A percentile compares a stretch with the other conserved stretches of the same genome.
Evolutionary conservation across 2,888 invertebrate species (phyloP).

Genomic region (Carcina quercana): DNA sequence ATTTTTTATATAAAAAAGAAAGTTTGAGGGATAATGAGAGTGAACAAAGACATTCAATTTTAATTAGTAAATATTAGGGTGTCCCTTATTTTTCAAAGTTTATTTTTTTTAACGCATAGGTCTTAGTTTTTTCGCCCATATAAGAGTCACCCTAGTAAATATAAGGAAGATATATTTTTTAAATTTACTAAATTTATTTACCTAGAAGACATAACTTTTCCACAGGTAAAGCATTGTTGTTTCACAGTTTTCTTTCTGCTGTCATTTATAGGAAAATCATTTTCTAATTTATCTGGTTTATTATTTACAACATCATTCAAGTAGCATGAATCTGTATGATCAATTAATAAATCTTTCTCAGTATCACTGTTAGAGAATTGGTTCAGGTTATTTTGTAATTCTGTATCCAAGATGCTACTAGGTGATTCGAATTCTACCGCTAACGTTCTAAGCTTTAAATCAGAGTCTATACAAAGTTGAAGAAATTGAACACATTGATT

Average conservation of each 20-base stretch:
- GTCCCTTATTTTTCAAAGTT: too few species aligned
- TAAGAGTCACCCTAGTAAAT: too few species aligned
- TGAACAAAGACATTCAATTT: too few species aligned
- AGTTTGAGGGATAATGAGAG: too few species aligned
- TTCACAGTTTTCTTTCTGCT: conserved; percentile 27
- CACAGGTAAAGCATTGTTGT: conserved; percentile 65
- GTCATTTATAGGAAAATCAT: too few species aligned
- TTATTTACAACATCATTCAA: conserved; percentile 8
- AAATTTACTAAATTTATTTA: conserved; percentile 22
- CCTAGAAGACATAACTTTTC: conserved; percentile 70
- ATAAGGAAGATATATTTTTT: too few species aligned
- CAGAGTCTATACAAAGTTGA: conserved; percentile 40
- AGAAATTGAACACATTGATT: conserved; percentile 47
- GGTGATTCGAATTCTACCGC: conserved; percentile 3
- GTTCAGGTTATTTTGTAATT: conserved; percentile 12
- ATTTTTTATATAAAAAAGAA: too few species aligned
- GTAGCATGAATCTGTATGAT: conserved; percentile 16
- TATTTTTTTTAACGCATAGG: too few species aligned
- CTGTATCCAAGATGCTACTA: conserved; percentile 1
- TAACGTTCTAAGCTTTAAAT: conserved; percentile 33
- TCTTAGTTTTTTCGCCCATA: too few species aligned
- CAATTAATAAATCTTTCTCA: conserved; percentile 20
- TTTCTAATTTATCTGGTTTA: neutral
- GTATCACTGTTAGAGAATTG: conserved; percentile 23
- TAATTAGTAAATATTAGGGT: too few species aligned